Conservation (phyloP, 2,888 invertebrate species). For the Barypeithes pellucidus region DNA sequence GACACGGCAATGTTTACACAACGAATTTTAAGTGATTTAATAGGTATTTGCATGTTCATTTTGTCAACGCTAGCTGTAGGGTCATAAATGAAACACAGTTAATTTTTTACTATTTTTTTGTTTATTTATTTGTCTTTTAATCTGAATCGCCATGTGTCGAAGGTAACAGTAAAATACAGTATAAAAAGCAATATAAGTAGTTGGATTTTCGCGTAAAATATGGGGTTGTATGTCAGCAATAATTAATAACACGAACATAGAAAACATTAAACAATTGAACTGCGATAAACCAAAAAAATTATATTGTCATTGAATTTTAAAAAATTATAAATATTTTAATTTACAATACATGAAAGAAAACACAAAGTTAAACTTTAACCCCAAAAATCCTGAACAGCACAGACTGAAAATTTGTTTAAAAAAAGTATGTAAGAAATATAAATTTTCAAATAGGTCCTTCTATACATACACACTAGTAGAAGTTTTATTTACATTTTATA, state of each 20-base stretch:
- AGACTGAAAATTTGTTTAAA: neutral
- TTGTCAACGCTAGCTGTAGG: neutral
- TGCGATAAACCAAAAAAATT: too few relatives aligned
- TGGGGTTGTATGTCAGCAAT: neutral
- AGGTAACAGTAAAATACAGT: neutral
- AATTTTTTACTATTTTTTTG: constrained; percentile 11
- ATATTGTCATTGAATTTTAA: too few relatives aligned
- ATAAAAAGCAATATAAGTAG: neutral
- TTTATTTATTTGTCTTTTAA: constrained; percentile 19
- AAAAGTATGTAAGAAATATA: neutral
- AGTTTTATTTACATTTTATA: neutral
- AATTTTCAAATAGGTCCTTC: neutral
- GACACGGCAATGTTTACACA: constrained; percentile 42
- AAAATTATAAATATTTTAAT: too few relatives aligned
- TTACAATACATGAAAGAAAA: too few relatives aligned
- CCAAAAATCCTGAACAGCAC: neutral
- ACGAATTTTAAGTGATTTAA: constrained; percentile 40
- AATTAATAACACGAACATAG: neutral
- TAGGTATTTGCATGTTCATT: constrained; percentile 1
- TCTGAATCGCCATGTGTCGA: neutral
- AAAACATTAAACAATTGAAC: too few relatives aligned
- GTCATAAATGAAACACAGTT: constrained; percentile 14
- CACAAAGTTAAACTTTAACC: neutral
- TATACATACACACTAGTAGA: neutral
- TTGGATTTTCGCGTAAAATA: neutral